A percentile compares a stretch with the other conserved stretches of the same genome.
Evolutionary conservation across 2,888 invertebrate species (phyloP).

Genomic region (Clitarchus hookeri): DNA sequence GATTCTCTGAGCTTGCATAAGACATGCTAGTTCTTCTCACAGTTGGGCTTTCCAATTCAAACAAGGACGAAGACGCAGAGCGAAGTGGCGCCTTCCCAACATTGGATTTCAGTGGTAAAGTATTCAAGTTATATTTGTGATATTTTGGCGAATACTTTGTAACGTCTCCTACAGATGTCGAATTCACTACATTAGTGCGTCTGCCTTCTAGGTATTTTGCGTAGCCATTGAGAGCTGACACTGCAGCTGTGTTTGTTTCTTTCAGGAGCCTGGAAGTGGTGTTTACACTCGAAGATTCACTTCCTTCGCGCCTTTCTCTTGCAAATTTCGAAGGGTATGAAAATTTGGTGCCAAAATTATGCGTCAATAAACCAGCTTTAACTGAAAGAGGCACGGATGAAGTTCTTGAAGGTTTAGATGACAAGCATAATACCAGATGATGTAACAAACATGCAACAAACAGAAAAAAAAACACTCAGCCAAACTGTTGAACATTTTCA

Average conservation of each 20-base stretch:
- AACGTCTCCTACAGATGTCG: not conserved
- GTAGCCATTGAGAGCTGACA: not conserved
- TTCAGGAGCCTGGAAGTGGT: not conserved
- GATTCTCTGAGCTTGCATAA: not conserved
- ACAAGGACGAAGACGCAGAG: not conserved
- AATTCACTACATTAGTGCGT: not conserved
- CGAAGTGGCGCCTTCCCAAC: not conserved
- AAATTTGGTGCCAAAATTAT: not conserved
- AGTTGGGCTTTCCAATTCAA: not conserved
- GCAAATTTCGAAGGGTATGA: not conserved
- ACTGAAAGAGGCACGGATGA: not conserved
- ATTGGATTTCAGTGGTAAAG: not conserved
- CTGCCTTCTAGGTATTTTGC: not conserved
- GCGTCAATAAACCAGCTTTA: not conserved
- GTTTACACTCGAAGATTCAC: not conserved
- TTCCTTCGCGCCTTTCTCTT: not conserved
- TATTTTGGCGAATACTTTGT: not conserved
- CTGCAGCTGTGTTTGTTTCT: not conserved
- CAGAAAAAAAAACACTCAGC: not conserved
- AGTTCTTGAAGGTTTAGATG: conserved; percentile 14
- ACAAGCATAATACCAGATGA: not conserved
- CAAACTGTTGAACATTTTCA: not conserved
- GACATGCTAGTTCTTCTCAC: not conserved
- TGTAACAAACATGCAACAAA: not conserved
- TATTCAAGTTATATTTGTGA: not conserved